Conservation (phyloP, 2,888 invertebrate genomes). For the Ophraella communa region DNA sequence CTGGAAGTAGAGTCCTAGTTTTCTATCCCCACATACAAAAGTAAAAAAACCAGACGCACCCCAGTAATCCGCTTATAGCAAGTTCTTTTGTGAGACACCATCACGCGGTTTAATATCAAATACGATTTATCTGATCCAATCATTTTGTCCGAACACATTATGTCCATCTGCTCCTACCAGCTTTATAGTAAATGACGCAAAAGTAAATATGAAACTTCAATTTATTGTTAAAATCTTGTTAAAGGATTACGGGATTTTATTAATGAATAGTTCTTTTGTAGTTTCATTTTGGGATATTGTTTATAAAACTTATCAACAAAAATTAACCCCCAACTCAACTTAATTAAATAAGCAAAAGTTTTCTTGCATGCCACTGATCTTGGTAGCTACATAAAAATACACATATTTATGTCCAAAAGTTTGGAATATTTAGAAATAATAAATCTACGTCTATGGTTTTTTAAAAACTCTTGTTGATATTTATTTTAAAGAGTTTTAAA, state of each 20-base stretch:
- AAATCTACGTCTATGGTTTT: too few relatives aligned
- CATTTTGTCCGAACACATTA: slow-evolving; percentile 38
- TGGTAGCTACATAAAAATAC: too few relatives aligned
- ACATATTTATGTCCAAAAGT: too few relatives aligned
- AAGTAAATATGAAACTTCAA: slow-evolving; percentile 19
- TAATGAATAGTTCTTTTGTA: not conserved
- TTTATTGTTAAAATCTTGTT: slow-evolving; percentile 1
- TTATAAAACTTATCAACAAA: too few relatives aligned
- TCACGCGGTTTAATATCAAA: slow-evolving; percentile 55
- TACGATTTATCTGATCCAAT: slow-evolving; percentile 54
- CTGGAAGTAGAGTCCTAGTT: slow-evolving; percentile 16
- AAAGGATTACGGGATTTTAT: not conserved
- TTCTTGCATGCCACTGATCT: too few relatives aligned
- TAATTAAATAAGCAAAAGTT: too few relatives aligned
- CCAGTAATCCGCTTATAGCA: slow-evolving; percentile 51
- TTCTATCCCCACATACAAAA: slow-evolving; percentile 39
- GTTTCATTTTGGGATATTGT: not conserved
- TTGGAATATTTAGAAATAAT: too few relatives aligned
- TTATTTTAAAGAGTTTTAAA: too few relatives aligned
- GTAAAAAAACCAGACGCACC: slow-evolving; percentile 55
- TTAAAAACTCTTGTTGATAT: too few relatives aligned
- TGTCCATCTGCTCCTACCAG: slow-evolving; percentile 44
- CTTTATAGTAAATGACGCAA: slow-evolving; percentile 14
- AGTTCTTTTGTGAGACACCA: slow-evolving; percentile 53
- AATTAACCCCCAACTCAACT: too few relatives aligned